phyloP scores from a whole-genome alignment of 1,140 invertebrate species.

The Drosophila sproati region DNA sequence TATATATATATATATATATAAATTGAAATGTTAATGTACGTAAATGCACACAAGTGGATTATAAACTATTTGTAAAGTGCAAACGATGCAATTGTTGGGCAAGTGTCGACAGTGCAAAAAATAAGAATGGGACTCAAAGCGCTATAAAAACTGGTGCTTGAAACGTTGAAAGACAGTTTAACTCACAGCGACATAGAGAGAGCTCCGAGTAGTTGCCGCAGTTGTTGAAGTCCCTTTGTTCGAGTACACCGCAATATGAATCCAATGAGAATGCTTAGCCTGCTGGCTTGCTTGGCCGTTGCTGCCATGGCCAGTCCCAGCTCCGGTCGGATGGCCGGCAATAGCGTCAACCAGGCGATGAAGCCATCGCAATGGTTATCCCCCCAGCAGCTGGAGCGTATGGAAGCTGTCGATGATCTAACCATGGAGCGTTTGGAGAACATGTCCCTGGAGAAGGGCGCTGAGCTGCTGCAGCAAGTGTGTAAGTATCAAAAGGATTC shows the following conservation, averaged over 20 bases:
- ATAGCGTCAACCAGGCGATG: slow-evolving; percentile 55
- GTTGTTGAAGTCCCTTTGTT: slow-evolving; percentile 44
- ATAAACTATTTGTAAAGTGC: neutral
- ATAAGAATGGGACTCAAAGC: neutral
- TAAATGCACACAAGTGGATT: neutral
- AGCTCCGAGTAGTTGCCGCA: slow-evolving; percentile 12
- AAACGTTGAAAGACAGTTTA: slow-evolving; percentile 43
- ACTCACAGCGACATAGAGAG: slow-evolving; percentile 47
- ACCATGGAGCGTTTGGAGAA: slow-evolving; percentile 66
- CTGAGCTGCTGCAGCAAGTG: slow-evolving; percentile 66
- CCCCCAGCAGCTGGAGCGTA: slow-evolving; percentile 49
- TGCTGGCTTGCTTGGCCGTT: slow-evolving; percentile 61
- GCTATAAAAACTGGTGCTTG: slow-evolving; percentile 41
- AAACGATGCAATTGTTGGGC: slow-evolving; percentile 27
- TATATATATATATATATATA: neutral
- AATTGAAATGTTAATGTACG: neutral
- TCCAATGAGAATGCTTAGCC: slow-evolving; percentile 66
- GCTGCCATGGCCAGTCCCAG: slow-evolving; percentile 52
- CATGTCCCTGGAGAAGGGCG: slow-evolving; percentile 70
- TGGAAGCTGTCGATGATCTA: slow-evolving; percentile 67
- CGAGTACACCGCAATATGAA: slow-evolving; percentile 52
- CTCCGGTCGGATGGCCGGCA: slow-evolving; percentile 40
- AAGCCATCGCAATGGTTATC: slow-evolving; percentile 72
- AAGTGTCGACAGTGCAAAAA: slow-evolving; percentile 29
- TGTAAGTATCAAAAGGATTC: slow-evolving; percentile 44